Evolutionary conservation across 2,113 vertebrate species (phyloP), one percentile per base, ranked within the genome.

Genomic region (Lipotes vexillifer): DNA sequence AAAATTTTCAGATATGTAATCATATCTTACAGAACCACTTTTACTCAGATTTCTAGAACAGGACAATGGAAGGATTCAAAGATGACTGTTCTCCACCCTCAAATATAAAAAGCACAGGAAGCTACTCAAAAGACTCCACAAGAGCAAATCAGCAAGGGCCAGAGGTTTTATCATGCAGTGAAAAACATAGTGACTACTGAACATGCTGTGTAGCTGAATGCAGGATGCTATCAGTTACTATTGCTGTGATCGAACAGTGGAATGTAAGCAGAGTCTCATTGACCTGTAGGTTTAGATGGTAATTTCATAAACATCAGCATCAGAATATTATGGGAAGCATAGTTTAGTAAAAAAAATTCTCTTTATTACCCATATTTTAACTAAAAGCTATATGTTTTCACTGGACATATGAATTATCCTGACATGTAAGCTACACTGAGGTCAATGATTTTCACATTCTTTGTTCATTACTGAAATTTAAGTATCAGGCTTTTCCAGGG

Each of bases 61-160:
- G 14, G 66, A 13, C 4, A 75, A 23, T 44, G 4, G 18, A 92
- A 85, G 0, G 5, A 44, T 93, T 88, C 2, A 90, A 71, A 92
- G 25, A 65, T 4, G 27, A 80, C 1, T n/a, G 3, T 63, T 81
- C 10, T 4, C 23, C 36, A 52, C 0, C 1, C 0, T 65, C 33
- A n/a, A 77, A 0, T 3, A 81, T n/a, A 65, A 57, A 90, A 90
- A 57, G 27, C 15, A 72, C 2, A 20, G 3, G 21, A 46, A 86
- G 5, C 17, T 52, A 33, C 17, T 85, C 25, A 66, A 49, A 89
- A 75, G 20, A 65, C 8, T 66, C 12, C 27, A 17, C 6, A 27
- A 27, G n/a, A 80, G 25, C 12, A 46, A 36, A 68, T 36, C 15
- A 63, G 14, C 10, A 87, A 87, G 41, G 2, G 68, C 5, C 9